Evolutionary conservation across 1,140 invertebrate genomes (phyloP), one percentile per base, ranked within the genome.

Genomic region (Sitobion miscanthi): DNA sequence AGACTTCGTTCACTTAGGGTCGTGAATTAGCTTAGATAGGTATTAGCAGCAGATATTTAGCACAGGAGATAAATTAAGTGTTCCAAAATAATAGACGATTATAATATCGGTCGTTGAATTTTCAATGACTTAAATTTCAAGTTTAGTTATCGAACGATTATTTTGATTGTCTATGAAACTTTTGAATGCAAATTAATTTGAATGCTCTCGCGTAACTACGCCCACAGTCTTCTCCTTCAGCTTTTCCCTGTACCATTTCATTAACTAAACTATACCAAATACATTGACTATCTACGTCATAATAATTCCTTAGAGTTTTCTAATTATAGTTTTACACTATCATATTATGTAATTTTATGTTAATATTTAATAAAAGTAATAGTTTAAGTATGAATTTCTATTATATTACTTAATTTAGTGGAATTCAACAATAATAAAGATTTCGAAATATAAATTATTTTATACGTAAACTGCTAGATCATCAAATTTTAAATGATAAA

Each of bases 141-240:
- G 62, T 77, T n/a, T n/a, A 77, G 62, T n/a, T 77, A 77, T 77
- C n/a, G 62, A 77, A n/a, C 14, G 62, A 77, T 77, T 77, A n/a
- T n/a, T 77, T 77, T 17, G 14, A 77, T 77, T 77, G 62, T 77
- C 62, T 77, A 77, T n/a, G 5, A 77, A 77, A 77, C 62, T 77
- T 35, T 77, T 77, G 14, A 77, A 77, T 77, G n/a, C 30, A 77
- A 77, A 77, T 35, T 77, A 77, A 77, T 77, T 77, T 77, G 11
- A 77, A 30, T n/a, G 14, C 30, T n/a, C 4, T n/a, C 14, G 25
- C 14, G n/a, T 17, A 77, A n/a, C 14, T 35, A 77, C 62, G 62
- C 62, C 62, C n/a, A 77, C 62, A 6, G n/a, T 77, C 14, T 77
- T 77, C 5, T 77, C 14, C 30, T 77, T 77, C 5, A n/a, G 30